Percentiles rank a stretch among this genome's conserved stretches.
Conservation (phyloP, 2,888 invertebrate genomes). For the Pseudolycoriella hygida region DNA sequence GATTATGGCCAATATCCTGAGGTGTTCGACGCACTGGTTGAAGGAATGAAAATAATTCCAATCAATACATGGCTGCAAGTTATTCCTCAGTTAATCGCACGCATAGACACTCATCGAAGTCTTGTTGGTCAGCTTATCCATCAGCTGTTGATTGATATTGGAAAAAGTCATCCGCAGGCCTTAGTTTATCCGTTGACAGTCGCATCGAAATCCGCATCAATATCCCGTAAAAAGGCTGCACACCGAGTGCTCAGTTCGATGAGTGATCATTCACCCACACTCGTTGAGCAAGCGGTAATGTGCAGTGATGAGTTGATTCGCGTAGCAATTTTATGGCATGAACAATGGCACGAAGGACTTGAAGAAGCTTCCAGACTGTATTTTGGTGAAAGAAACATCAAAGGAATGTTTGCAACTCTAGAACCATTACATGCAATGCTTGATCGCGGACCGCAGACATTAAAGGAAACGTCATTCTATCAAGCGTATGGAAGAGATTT, state of each 20-base stretch:
- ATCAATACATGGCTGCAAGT: constrained; percentile 99
- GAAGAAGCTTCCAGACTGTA: constrained; percentile 87
- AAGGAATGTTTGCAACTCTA: constrained; percentile 90
- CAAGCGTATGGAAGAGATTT: constrained; percentile 92
- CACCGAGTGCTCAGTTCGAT: constrained; percentile 88
- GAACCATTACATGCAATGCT: constrained; percentile 90
- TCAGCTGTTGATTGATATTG: constrained; percentile 86
- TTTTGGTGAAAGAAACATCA: constrained; percentile 90
- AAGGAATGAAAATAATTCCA: constrained; percentile 83
- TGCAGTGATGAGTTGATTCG: constrained; percentile 93
- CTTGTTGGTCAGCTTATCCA: constrained; percentile 83
- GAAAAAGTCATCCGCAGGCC: constrained; percentile 95
- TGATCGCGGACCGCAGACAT: constrained; percentile 83
- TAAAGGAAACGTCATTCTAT: constrained; percentile 93
- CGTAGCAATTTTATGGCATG: constrained; percentile 98
- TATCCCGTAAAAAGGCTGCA: constrained; percentile 73
- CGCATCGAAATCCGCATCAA: constrained; percentile 84
- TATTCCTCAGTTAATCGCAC: constrained; percentile 94
- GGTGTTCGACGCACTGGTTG: constrained; percentile 83
- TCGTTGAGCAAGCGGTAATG: constrained; percentile 93
- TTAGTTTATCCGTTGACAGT: constrained; percentile 95
- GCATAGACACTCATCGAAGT: constrained; percentile 85
- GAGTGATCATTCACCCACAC: constrained; percentile 79
- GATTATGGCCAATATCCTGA: constrained; percentile 91
- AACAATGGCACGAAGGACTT: constrained; percentile 96